These are phyloP conservation scores for Aurelia aurita complex sp. Pacific DNA, from an alignment of 30 jellyfish, hydroid and myxozoan genomes.

Conservation along the genomic window DNA sequence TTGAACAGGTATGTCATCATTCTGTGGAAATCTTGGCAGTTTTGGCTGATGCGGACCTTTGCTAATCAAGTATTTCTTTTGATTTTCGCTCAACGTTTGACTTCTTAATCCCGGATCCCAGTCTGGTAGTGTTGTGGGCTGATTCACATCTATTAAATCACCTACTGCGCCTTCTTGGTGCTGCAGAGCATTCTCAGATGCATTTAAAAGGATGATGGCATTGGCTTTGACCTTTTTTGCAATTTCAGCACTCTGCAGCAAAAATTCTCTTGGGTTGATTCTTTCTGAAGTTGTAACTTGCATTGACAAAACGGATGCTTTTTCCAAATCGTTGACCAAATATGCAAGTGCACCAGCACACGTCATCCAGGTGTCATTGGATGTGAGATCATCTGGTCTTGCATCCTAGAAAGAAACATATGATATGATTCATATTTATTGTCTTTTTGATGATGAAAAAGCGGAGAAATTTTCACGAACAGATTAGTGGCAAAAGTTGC, in stretches of 20 bases:
- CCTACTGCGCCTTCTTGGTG: constrained; percentile 11
- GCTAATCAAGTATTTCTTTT: constrained; percentile 23
- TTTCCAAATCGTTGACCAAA: constrained; percentile 20
- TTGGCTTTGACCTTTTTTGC: constrained; percentile 13
- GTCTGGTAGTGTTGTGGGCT: constrained; percentile 17
- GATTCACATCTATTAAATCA: neutral
- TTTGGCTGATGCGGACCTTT: constrained; percentile 34
- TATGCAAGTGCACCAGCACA: constrained; percentile 20
- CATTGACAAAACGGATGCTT: constrained; percentile 19
- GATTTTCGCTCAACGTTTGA: constrained; percentile 7
- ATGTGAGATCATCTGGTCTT: constrained; percentile 15
- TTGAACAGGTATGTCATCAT: constrained; percentile 14
- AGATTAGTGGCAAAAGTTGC: no score
- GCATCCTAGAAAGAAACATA: no score
- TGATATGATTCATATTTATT: no score
- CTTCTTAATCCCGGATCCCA: constrained; percentile 50
- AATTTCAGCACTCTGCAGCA: constrained; percentile 22
- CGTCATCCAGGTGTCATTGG: constrained; percentile 15
- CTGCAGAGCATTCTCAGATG: constrained; percentile 22
- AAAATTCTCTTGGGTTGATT: constrained; percentile 24
- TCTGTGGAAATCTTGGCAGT: constrained; percentile 46
- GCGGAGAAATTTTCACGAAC: no score
- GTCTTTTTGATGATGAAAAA: no score
- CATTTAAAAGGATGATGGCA: constrained; percentile 9
- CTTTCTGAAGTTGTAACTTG: constrained; percentile 13